Evolutionary conservation across 2,888 invertebrate species (phyloP).

Genomic region (Mantis religiosa): DNA sequence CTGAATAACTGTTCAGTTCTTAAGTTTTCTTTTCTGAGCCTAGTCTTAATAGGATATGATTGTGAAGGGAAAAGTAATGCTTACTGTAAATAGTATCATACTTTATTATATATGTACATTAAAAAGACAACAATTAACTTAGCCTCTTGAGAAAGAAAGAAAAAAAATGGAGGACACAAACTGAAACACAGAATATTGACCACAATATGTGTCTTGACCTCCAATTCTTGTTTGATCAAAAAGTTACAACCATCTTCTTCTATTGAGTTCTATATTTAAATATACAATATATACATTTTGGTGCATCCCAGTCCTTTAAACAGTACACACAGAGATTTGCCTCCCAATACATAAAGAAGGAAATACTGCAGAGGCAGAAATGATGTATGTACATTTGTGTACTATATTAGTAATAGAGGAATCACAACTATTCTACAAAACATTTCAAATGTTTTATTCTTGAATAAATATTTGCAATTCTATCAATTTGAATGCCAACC

Average conservation of each 20-base stretch:
- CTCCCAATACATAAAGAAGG: slow-evolving; percentile 10
- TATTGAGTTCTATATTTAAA: slow-evolving; percentile 6
- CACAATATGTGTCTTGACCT: background rate
- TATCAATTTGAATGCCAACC: slow-evolving; percentile 4
- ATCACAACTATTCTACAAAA: background rate
- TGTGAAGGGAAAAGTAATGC: background rate
- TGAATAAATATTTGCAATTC: background rate
- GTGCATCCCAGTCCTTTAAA: slow-evolving; percentile 11
- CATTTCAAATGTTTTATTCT: background rate
- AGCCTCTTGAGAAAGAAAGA: slow-evolving; percentile 21
- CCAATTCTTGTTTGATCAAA: background rate
- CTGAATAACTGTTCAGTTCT: too few species aligned
- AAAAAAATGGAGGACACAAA: background rate
- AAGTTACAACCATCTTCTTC: slow-evolving; percentile 3
- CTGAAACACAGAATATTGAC: background rate
- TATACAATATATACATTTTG: slow-evolving; percentile 16
- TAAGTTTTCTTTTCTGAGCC: background rate
- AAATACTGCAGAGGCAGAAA: slow-evolving; percentile 8
- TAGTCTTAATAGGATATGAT: background rate
- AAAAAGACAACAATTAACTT: slow-evolving; percentile 28
- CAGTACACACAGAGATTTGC: slow-evolving; percentile 6
- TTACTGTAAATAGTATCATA: slow-evolving; percentile 23
- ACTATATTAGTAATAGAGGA: background rate
- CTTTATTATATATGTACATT: slow-evolving; percentile 28
- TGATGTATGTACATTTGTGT: slow-evolving; percentile 3